Conservation (phyloP, 1,140 invertebrate species). For the Paraescarpia echinospica region DNA sequence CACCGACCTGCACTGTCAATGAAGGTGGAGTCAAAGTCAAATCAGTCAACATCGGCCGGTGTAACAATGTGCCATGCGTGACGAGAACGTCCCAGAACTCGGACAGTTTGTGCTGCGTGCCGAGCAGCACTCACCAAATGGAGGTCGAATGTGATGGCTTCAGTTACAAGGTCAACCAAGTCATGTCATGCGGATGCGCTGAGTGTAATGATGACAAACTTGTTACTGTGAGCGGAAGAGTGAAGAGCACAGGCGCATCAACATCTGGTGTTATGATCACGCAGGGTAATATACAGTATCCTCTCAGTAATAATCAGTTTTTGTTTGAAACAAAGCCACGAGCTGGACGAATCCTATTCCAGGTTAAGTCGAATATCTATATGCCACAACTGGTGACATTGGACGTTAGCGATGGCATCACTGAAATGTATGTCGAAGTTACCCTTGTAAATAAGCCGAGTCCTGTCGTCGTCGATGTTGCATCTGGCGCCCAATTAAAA, state of each 20-base stretch:
- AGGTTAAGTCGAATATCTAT: background rate
- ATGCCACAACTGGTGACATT: background rate
- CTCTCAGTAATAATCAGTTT: background rate
- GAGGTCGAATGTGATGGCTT: background rate
- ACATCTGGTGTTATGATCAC: background rate
- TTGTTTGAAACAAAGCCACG: background rate
- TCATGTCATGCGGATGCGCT: background rate
- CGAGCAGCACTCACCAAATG: background rate
- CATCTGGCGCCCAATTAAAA: background rate
- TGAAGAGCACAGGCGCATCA: background rate
- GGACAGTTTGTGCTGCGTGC: background rate
- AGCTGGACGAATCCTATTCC: background rate
- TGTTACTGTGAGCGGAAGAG: background rate
- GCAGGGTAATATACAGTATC: background rate
- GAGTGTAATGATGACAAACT: background rate
- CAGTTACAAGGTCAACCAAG: background rate
- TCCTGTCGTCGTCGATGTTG: background rate
- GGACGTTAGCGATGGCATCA: background rate
- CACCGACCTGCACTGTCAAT: background rate
- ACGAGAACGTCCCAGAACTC: background rate
- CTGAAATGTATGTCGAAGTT: background rate
- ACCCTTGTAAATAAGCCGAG: background rate
- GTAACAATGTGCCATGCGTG: background rate
- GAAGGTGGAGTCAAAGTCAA: background rate
- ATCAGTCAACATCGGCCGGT: background rate